Conservation (phyloP, 2,888 invertebrate species). For the Dichetophora obliterata region DNA sequence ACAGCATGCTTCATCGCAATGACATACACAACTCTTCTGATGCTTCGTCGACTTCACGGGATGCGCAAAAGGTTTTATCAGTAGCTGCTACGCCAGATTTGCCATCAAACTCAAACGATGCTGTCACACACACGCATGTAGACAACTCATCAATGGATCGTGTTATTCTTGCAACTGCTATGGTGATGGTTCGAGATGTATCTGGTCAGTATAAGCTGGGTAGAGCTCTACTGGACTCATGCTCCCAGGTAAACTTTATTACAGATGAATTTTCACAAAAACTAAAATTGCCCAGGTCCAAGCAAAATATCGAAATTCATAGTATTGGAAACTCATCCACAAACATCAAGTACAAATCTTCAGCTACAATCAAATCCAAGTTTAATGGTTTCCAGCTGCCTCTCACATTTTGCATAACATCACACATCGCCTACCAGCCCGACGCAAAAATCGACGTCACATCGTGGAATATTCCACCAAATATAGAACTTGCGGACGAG, state of each 20-base stretch:
- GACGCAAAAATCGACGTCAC: conserved; percentile 43
- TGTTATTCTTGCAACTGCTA: conserved; percentile 46
- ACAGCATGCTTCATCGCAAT: conserved; percentile 11
- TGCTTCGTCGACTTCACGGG: too few species aligned
- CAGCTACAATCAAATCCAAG: background rate
- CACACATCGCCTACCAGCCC: conserved; percentile 49
- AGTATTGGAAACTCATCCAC: conserved; percentile 40
- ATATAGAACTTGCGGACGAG: conserved; percentile 3
- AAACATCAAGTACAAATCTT: conserved; percentile 35
- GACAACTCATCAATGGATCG: conserved; percentile 30
- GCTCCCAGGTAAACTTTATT: conserved; percentile 42
- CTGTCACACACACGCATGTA: conserved; percentile 35
- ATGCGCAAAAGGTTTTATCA: background rate
- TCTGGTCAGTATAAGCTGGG: conserved; percentile 37
- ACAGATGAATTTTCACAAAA: conserved; percentile 40
- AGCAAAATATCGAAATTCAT: conserved; percentile 31
- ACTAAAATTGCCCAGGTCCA: conserved; percentile 32
- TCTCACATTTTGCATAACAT: conserved; percentile 43
- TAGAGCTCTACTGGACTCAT: conserved; percentile 42
- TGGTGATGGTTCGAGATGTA: conserved; percentile 41
- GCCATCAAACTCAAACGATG: background rate
- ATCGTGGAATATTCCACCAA: conserved; percentile 44
- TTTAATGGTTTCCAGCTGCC: background rate
- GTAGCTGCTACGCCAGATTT: background rate
- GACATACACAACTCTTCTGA: too few species aligned